These are phyloP conservation scores for Pollenia amentaria DNA, from an alignment of 2,888 invertebrate species.

Conservation along the genomic window DNA sequence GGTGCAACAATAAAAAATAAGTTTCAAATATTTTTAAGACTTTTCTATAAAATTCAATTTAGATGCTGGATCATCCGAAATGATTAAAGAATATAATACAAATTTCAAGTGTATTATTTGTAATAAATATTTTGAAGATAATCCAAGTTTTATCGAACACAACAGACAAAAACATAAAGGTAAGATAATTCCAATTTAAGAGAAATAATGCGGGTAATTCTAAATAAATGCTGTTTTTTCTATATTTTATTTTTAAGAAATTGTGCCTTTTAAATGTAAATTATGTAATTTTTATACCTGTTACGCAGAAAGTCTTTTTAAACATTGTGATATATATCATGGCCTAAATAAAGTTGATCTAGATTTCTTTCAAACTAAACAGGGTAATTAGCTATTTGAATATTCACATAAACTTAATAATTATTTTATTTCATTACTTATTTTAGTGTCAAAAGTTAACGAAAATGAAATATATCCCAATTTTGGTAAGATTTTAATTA, in stretches of 20 bases:
- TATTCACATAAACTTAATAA: background rate
- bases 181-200: constrained; percentile 1
- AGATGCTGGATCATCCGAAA: background rate
- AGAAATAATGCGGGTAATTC: too few relatives aligned
- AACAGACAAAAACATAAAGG: constrained; percentile 63
- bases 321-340: constrained; percentile 73
- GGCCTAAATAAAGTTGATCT: constrained; percentile 47
- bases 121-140: constrained; percentile 44
- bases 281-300: constrained; percentile 71
- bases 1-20: too few relatives aligned
- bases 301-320: constrained; percentile 71
- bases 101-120: constrained; percentile 56
- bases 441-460: constrained; percentile 13
- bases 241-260: constrained; percentile 60
- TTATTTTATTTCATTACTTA: background rate
- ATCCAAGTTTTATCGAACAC: constrained; percentile 46
- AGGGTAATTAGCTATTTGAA: constrained; percentile 51
- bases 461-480: constrained; percentile 9
- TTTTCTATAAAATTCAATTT: constrained; percentile 1
- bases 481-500: constrained; percentile 62
- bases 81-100: background rate
- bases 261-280: constrained; percentile 72
- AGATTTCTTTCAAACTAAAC: constrained; percentile 58
- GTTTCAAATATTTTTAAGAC: background rate
- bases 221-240: too few relatives aligned